A percentile compares a stretch with the other conserved stretches of the same genome.
Evolutionary conservation across 2,888 invertebrate genomes (phyloP).

Genomic region (Drosophila koepferae): DNA sequence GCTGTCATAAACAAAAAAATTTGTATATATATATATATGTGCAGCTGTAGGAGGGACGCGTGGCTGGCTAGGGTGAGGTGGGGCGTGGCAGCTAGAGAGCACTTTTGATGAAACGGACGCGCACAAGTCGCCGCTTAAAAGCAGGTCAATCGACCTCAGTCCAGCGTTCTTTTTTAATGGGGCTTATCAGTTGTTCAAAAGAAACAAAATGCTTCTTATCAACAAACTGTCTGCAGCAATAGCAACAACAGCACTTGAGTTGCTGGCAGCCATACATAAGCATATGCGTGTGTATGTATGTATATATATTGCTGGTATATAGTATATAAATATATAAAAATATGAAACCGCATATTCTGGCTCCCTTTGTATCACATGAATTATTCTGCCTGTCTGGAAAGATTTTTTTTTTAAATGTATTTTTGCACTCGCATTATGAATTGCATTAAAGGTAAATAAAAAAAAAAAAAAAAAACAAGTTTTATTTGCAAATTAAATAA

Average conservation of each 20-base stretch:
- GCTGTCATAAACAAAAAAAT: conserved; percentile 53
- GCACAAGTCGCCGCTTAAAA: conserved; percentile 70
- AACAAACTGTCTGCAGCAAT: conserved; percentile 63
- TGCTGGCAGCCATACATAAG: conserved; percentile 13
- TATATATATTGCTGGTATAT: neutral
- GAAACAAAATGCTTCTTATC: conserved; percentile 72
- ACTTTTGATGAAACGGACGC: conserved; percentile 58
- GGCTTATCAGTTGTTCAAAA: conserved; percentile 74
- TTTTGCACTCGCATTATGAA: neutral
- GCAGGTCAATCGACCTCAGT: conserved; percentile 80
- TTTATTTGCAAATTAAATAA: neutral
- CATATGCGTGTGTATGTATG: conserved; percentile 10
- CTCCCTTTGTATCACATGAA: conserved; percentile 15
- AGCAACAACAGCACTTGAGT: conserved; percentile 32
- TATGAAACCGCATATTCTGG: conserved; percentile 11
- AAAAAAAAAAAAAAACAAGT: neutral
- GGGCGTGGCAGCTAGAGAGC: conserved; percentile 25
- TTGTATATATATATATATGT: neutral
- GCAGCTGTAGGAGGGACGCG: conserved; percentile 2
- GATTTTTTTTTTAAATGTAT: conserved; percentile 2
- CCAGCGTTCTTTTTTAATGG: conserved; percentile 60
- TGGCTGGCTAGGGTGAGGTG: neutral
- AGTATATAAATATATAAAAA: conserved; percentile 7
- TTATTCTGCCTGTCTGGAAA: conserved; percentile 30
- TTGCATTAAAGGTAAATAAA: conserved; percentile 1